A percentile compares a stretch with the other conserved stretches of the same genome.
Evolutionary conservation across 2,797 vertebrate genomes (phyloP).

Genomic region (Holocentrus rufus): DNA sequence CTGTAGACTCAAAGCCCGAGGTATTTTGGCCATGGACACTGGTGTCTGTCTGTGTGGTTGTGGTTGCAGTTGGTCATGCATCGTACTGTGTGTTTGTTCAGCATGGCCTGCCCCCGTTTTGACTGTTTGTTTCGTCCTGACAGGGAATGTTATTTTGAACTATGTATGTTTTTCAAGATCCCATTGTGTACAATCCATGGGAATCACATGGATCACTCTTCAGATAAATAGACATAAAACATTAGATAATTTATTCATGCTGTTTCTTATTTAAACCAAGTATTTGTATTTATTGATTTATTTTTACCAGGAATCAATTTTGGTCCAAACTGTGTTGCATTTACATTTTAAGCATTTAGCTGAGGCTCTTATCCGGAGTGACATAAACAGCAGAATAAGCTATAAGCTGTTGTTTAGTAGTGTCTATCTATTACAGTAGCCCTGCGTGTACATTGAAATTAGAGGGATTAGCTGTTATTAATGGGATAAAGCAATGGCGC

Average conservation of each 20-base stretch:
- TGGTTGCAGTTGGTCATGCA: slow-evolving; percentile 55
- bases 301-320: slow-evolving; percentile 30
- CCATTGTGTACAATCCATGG: slow-evolving; percentile 42
- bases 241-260: slow-evolving; percentile 39
- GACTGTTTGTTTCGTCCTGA: slow-evolving; percentile 48
- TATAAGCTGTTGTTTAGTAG: slow-evolving; percentile 17
- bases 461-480: slow-evolving; percentile 42
- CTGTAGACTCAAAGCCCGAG: slow-evolving; percentile 83
- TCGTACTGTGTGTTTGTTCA: slow-evolving; percentile 39
- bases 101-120: slow-evolving; percentile 36
- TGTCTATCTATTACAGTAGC: slow-evolving; percentile 36
- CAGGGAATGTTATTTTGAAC: slow-evolving; percentile 50
- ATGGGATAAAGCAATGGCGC: slow-evolving; percentile 55
- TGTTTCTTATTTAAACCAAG: neutral
- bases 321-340: slow-evolving; percentile 19
- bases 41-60: slow-evolving; percentile 68
- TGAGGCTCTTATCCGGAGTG: slow-evolving; percentile 24
- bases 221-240: slow-evolving; percentile 39
- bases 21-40: slow-evolving; percentile 76
- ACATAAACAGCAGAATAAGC: slow-evolving; percentile 13
- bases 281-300: neutral
- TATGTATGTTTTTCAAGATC: slow-evolving; percentile 46
- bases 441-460: slow-evolving; percentile 30
- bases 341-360: slow-evolving; percentile 18
- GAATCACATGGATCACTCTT: slow-evolving; percentile 54